Conservation (phyloP, 2,113 vertebrate species). For the Ibidorhyncha struthersii region DNA sequence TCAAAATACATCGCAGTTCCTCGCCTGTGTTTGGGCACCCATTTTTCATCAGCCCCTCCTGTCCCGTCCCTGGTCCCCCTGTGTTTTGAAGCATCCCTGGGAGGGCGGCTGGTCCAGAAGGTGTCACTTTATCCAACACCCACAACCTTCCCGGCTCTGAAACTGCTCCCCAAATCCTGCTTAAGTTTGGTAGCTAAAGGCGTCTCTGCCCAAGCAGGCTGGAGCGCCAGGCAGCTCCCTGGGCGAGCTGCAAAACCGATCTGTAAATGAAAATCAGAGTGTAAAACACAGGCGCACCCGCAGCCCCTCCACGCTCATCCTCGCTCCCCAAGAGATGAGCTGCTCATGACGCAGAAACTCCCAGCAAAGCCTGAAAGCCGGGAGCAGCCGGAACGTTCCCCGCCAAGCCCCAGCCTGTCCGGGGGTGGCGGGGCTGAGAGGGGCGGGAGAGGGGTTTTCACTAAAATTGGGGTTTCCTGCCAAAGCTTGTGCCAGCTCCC, state of each 20-base stretch:
- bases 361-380: background rate
- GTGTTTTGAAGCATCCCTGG: background rate
- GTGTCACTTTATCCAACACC: too few species aligned
- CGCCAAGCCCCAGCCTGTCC: background rate
- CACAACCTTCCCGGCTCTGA: background rate
- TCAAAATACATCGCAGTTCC: background rate
- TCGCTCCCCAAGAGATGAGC: background rate
- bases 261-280: rapidly evolving
- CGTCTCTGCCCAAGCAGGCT: rapidly evolving
- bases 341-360: background rate
- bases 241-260: background rate
- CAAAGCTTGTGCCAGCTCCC: rapidly evolving
- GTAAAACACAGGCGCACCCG: background rate
- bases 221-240: background rate
- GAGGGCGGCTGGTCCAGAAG: background rate
- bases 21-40: rapidly evolving
- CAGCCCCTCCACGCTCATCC: background rate
- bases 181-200: background rate
- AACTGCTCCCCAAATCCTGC: background rate
- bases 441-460: background rate
- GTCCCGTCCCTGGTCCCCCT: rapidly evolving
- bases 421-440: background rate
- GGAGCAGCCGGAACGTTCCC: background rate
- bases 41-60: background rate
- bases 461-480: background rate